A percentile compares a stretch with the other conserved stretches of the same genome.
phyloP scores from a whole-genome alignment of 1,140 invertebrate species.

The Polyergus mexicanus region DNA sequence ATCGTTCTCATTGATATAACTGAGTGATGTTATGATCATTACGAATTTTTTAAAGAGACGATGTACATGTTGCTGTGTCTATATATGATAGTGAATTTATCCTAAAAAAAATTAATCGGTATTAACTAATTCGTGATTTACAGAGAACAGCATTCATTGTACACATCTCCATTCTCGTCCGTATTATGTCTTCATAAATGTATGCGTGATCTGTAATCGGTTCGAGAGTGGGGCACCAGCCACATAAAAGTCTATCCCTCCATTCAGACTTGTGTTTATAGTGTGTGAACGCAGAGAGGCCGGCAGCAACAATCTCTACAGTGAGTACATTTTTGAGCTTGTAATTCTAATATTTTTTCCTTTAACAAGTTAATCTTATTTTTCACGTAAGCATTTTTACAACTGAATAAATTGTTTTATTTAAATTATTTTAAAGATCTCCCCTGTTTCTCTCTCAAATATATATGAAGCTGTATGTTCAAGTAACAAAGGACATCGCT shows the following conservation, averaged over 20 bases:
- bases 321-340: constrained; percentile 65
- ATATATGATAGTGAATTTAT: neutral
- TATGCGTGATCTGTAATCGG: constrained; percentile 65
- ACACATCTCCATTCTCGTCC: neutral
- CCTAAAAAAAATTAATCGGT: constrained; percentile 38
- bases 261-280: constrained; percentile 72
- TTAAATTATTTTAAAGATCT: neutral
- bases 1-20: constrained; percentile 38
- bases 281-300: constrained; percentile 62
- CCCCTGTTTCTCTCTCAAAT: neutral
- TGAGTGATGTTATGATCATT: neutral
- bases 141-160: neutral
- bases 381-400: neutral
- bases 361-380: neutral
- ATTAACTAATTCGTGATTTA: constrained; percentile 29
- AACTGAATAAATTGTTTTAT: neutral
- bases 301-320: constrained; percentile 50
- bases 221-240: constrained; percentile 65
- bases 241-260: constrained; percentile 74
- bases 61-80: neutral
- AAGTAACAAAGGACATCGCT: neutral
- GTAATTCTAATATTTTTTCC: neutral
- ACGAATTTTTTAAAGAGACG: neutral
- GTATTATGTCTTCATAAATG: neutral
- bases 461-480: neutral